Conservation (phyloP, 2,797 vertebrate species). For the Harpagifer antarcticus region DNA sequence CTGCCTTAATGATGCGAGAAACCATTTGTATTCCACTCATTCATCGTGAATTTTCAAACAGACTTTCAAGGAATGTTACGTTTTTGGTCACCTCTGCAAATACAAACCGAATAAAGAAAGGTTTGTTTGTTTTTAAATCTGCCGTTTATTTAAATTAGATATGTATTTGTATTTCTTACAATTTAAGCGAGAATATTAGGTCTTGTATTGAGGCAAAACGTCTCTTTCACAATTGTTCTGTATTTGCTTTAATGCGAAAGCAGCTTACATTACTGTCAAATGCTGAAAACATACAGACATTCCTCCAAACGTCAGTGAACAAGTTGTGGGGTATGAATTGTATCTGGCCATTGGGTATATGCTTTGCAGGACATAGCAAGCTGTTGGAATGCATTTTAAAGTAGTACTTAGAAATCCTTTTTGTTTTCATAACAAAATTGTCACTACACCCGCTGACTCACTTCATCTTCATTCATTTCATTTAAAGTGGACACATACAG, state of each 20-base stretch:
- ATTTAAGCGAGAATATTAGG: neutral
- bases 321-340: constrained; percentile 9
- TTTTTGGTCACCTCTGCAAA: neutral
- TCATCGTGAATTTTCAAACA: neutral
- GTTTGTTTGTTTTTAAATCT: neutral
- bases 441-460: neutral
- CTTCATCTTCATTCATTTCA: neutral
- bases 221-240: neutral
- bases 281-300: neutral
- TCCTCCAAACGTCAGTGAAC: neutral
- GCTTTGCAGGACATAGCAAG: constrained; percentile 9
- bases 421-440: neutral
- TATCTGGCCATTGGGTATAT: neutral
- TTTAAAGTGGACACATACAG: no score
- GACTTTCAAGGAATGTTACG: neutral
- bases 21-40: constrained; percentile 23
- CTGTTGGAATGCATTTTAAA: neutral
- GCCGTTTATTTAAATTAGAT: neutral
- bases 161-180: neutral
- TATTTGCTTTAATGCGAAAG: neutral
- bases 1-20: constrained; percentile 17
- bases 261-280: neutral
- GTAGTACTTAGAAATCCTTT: neutral
- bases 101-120: neutral
- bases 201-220: neutral